phyloP scores from a whole-genome alignment of 2,113 vertebrate genomes.

The Embiotoca jacksoni region DNA sequence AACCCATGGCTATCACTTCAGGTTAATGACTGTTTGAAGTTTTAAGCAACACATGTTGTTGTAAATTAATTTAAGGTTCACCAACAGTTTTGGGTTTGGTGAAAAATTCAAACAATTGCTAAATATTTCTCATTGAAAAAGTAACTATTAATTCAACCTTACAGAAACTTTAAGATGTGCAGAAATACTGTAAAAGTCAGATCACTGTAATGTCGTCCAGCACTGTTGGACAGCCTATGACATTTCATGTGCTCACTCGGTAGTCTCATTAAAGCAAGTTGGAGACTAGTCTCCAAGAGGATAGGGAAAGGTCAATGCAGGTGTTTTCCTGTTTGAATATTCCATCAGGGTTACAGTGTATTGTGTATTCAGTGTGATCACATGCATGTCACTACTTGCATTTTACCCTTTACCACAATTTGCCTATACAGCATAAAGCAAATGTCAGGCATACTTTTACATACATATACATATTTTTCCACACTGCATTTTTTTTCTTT shows the following conservation, averaged over 20 bases:
- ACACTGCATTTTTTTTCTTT: not conserved
- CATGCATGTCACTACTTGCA: slow-evolving; percentile 11
- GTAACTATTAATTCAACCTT: too few relatives aligned
- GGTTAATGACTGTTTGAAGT: too few relatives aligned
- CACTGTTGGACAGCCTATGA: not conserved
- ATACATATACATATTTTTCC: not conserved
- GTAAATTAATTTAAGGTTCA: too few relatives aligned
- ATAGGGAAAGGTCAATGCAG: slow-evolving; percentile 41
- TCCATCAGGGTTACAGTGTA: not conserved
- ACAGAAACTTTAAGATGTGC: not conserved
- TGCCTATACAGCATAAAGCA: slow-evolving; percentile 6
- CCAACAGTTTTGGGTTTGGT: too few relatives aligned
- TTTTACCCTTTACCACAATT: slow-evolving; percentile 41
- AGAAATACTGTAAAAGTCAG: not conserved
- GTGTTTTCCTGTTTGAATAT: slow-evolving; percentile 28
- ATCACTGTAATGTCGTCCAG: not conserved
- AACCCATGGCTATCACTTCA: too few relatives aligned
- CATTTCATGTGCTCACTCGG: slow-evolving; percentile 22
- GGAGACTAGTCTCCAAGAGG: slow-evolving; percentile 8
- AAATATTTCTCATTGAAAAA: too few relatives aligned
- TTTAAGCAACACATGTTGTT: too few relatives aligned
- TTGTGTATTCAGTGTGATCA: slow-evolving; percentile 15
- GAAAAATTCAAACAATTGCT: too few relatives aligned
- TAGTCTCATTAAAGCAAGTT: slow-evolving; percentile 31
- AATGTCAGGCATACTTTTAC: slow-evolving; percentile 10